Evolutionary conservation across 2,113 vertebrate genomes (phyloP), one percentile per base, ranked within the genome.

Genomic region (Philantomba maxwellii): DNA sequence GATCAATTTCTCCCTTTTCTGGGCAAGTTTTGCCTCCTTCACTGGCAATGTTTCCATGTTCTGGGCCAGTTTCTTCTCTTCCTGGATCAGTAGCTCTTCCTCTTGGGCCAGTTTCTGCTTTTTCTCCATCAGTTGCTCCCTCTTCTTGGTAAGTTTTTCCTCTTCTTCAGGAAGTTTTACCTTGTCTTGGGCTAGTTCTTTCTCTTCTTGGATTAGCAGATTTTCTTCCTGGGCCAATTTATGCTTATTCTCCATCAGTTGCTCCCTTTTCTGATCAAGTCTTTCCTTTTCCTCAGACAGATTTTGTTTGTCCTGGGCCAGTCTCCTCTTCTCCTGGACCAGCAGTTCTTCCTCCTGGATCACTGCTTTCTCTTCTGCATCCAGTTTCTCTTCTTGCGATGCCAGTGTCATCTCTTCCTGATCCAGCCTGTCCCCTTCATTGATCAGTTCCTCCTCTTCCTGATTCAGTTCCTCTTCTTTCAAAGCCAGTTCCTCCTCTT

Each of bases 131-230:
- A 97, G 39, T 15, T 62, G 30, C 23, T 87, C 33, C 64, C 64
- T 95, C 96, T 43, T 87, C 75, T 58, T 17, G 15, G 19, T 60
- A 57, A 97, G 81, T n/a, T 21, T 88, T 85, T 87, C 30, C 47
- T 75, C 26, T 91, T 95, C 92, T 30, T 57, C 62, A 1, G 83
- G 78, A 0, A 10, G 17, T 55, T 36, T 86, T 53, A 30, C 64
- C 26, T 75, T 66, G 12, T 86, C 28, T 21, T 87, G 45, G 21
- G 70, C 60, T 57, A 97, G 39, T 30, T 70, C 57, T 2, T n/a
- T 53, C 17, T 95, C 92, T 90, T 97, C 94, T 39, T 97, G 91
- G 23, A 89, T 77, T 57, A 96, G 82, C 11, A 95, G 23, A 6
- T 93, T 21, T 58, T 8, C 92, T 57, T 97, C 87, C 51, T 66